phyloP scores from a whole-genome alignment of 2,113 vertebrate genomes.

The Tragelaphus imberbis region DNA sequence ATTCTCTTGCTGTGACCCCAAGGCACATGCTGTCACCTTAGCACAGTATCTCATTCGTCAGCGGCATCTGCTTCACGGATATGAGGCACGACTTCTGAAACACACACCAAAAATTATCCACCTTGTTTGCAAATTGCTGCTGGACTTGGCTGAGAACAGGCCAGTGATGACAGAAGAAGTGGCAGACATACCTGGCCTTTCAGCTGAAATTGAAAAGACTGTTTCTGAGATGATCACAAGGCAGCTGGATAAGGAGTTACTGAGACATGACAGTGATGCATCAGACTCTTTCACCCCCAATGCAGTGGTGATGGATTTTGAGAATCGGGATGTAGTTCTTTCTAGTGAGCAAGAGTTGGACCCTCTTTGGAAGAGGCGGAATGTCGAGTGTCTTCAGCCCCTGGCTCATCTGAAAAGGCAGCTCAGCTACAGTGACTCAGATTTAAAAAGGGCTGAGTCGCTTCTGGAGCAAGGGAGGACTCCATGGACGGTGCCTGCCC shows the following conservation, averaged over 20 bases:
- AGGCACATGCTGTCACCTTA: conserved; percentile 86
- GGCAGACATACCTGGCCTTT: conserved; percentile 84
- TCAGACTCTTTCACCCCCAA: conserved; percentile 61
- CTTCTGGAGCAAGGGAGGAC: conserved; percentile 82
- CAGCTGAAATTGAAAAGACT: conserved; percentile 91
- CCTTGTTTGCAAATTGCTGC: conserved; percentile 87
- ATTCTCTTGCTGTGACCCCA: conserved; percentile 90
- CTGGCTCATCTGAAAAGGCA: conserved; percentile 78
- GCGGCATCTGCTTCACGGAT: conserved; percentile 94
- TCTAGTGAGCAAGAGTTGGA: conserved; percentile 81
- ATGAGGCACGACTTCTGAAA: conserved; percentile 94
- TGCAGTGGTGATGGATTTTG: conserved; percentile 14
- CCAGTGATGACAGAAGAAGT: conserved; percentile 82
- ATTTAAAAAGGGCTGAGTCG: conserved; percentile 82
- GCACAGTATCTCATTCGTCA: conserved; percentile 94
- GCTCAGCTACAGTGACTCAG: conserved; percentile 93
- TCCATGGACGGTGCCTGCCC: conserved; percentile 78
- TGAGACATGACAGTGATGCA: conserved; percentile 80
- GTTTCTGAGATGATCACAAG: conserved; percentile 88
- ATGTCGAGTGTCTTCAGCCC: conserved; percentile 77
- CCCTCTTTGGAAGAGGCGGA: conserved; percentile 84
- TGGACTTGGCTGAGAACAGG: conserved; percentile 90
- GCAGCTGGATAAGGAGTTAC: conserved; percentile 85
- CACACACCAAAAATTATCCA: conserved; percentile 94
- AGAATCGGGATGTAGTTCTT: conserved; percentile 75